Percentiles rank a stretch among this genome's conserved stretches.
Conservation (phyloP, 2,797 vertebrate genomes). For the Sebastes melanostomus region DNA sequence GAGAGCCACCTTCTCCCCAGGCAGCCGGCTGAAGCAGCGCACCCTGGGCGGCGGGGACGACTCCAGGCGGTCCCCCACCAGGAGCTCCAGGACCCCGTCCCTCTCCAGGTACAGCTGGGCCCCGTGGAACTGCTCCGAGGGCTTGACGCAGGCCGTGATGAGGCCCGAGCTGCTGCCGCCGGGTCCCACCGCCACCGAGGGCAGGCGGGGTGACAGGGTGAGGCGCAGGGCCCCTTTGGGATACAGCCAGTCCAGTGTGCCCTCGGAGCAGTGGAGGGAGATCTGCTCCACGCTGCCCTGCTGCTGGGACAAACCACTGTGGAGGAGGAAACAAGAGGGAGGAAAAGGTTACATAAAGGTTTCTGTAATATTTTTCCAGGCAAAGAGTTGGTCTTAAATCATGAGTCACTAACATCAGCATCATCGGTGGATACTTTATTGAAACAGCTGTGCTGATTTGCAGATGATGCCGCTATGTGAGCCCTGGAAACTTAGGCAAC, state of each 20-base stretch:
- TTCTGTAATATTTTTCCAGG: background rate
- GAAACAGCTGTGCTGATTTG: background rate
- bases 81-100: slow-evolving; percentile 87
- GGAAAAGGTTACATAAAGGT: background rate
- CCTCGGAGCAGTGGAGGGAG: slow-evolving; percentile 89
- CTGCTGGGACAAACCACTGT: slow-evolving; percentile 91
- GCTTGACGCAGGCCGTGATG: slow-evolving; percentile 89
- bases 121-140: slow-evolving; percentile 85
- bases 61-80: slow-evolving; percentile 83
- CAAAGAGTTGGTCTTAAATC: background rate
- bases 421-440: background rate
- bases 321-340: background rate
- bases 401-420: background rate
- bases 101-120: slow-evolving; percentile 92
- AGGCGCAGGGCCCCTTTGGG: slow-evolving; percentile 90
- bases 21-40: slow-evolving; percentile 86
- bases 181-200: slow-evolving; percentile 66
- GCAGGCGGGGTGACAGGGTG: slow-evolving; percentile 85
- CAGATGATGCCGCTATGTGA: background rate
- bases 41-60: slow-evolving; percentile 74
- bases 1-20: slow-evolving; percentile 87
- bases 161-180: slow-evolving; percentile 74
- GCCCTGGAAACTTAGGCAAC: background rate
- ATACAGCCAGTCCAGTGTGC: slow-evolving; percentile 90
- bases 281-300: slow-evolving; percentile 91